phyloP scores from a whole-genome alignment of 2,888 invertebrate genomes.

The Heteromurus nitidus region DNA sequence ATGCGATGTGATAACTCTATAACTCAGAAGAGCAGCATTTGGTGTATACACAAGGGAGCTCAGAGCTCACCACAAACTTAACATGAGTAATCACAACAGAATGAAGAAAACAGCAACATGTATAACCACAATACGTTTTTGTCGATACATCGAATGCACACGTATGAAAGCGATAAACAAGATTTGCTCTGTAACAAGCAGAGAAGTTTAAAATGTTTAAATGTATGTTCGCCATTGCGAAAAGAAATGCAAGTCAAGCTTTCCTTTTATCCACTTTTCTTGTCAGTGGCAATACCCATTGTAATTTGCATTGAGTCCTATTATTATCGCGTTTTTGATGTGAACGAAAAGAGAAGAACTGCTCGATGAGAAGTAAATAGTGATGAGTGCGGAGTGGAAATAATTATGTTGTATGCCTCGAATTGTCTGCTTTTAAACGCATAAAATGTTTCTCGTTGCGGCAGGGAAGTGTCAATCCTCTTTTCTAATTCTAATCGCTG shows the following conservation, averaged over 20 bases:
- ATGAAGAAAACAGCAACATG: not conserved
- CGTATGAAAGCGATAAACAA: too few relatives aligned
- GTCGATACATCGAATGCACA: too few relatives aligned
- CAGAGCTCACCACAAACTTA: constrained; percentile 15
- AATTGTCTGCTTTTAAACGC: not conserved
- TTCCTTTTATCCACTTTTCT: constrained; percentile 25
- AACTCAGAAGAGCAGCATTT: too few relatives aligned
- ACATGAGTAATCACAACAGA: not conserved
- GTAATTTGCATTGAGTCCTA: constrained; percentile 17
- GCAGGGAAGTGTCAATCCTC: not conserved
- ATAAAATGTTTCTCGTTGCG: not conserved
- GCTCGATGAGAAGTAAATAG: not conserved
- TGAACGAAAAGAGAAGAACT: not conserved
- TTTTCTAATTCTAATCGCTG: not conserved
- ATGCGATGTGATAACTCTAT: constrained; percentile 12
- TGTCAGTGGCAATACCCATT: constrained; percentile 9
- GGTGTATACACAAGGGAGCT: too few relatives aligned
- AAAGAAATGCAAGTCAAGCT: constrained; percentile 3
- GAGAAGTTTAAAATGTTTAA: too few relatives aligned
- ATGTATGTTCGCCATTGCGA: too few relatives aligned
- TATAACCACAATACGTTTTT: too few relatives aligned
- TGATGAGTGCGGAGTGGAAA: not conserved
- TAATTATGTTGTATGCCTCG: not conserved
- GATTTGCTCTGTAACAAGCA: too few relatives aligned
- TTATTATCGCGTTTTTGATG: constrained; percentile 11